These are phyloP conservation scores for Calliopsis andreniformis DNA, from an alignment of 1,140 invertebrate species.

Conservation along the genomic window DNA sequence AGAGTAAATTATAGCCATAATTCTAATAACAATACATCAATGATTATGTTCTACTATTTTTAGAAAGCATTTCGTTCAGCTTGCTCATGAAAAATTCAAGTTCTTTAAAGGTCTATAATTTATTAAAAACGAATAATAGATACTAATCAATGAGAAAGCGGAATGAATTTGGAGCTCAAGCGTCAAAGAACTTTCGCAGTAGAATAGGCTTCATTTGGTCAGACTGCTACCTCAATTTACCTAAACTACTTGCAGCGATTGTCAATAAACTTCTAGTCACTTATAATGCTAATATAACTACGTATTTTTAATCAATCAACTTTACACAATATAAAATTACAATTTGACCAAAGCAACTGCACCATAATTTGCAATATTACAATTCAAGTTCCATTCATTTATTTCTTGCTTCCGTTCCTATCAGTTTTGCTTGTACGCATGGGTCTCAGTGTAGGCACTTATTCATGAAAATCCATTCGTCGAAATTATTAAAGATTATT, in stretches of 20 bases:
- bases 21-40: too few species aligned
- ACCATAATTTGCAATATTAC: constrained; percentile 16
- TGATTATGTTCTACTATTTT: too few species aligned
- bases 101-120: neutral
- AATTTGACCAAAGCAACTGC: neutral
- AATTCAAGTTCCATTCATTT: constrained; percentile 22
- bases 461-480: too few species aligned
- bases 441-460: neutral
- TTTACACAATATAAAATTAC: neutral
- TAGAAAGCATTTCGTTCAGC: too few species aligned
- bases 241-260: too few species aligned
- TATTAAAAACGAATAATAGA: neutral
- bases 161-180: neutral
- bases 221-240: too few species aligned
- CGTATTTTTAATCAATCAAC: neutral
- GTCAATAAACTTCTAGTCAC: too few species aligned
- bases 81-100: too few species aligned
- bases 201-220: neutral
- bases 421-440: constrained; percentile 37
- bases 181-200: neutral
- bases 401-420: constrained; percentile 45
- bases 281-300: too few species aligned
- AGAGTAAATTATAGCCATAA: too few species aligned
- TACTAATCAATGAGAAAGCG: neutral
- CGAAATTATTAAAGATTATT: too few species aligned